Percentiles rank a stretch among this genome's conserved stretches.
These are phyloP conservation scores for Pipistrellus nathusii DNA, from an alignment of 2,797 vertebrate genomes.

Conservation along the genomic window DNA sequence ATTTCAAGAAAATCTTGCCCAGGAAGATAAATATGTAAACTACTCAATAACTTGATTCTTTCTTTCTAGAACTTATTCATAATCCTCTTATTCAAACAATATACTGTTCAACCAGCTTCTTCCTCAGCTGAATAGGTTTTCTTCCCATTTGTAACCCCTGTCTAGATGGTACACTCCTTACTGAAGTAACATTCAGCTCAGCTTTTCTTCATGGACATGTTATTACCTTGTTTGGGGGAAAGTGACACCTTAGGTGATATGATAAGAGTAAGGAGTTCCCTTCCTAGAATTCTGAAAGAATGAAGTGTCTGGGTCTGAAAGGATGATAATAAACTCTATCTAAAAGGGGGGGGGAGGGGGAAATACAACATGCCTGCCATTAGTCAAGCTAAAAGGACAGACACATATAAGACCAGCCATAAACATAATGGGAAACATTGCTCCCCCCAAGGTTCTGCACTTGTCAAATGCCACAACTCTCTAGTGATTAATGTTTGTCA, in stretches of 20 bases:
- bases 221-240: neutral
- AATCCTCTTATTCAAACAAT: neutral
- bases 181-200: neutral
- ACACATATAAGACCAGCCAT: neutral
- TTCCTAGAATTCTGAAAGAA: neutral
- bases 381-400: neutral
- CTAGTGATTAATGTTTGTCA: neutral
- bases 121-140: neutral
- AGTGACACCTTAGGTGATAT: neutral
- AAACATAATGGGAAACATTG: neutral
- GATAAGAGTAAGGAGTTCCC: neutral
- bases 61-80: neutral
- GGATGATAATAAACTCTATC: neutral
- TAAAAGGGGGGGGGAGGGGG: neutral
- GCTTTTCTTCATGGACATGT: neutral
- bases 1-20: neutral
- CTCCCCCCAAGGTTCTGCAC: neutral
- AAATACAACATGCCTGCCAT: neutral
- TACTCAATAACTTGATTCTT: neutral
- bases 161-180: no score
- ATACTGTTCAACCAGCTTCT: neutral
- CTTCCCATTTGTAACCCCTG: neutral
- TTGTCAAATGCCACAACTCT: neutral
- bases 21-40: neutral
- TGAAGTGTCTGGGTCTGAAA: neutral